phyloP scores from a whole-genome alignment of 2,113 vertebrate genomes.

The Probosciger aterrimus region DNA sequence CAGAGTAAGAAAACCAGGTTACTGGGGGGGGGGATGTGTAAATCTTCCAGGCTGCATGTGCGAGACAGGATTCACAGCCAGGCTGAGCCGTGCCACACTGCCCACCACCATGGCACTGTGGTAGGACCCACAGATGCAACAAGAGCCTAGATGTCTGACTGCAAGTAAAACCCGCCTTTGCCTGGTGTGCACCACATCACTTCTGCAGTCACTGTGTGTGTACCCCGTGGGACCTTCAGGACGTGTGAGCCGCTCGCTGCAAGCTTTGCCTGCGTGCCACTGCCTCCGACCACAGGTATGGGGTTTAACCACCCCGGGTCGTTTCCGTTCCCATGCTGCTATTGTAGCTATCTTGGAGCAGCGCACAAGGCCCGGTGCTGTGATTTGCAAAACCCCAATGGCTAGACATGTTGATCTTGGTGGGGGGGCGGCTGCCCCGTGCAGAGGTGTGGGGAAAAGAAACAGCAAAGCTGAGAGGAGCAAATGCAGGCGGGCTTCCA shows the following conservation, averaged over 20 bases:
- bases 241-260: rapidly evolving
- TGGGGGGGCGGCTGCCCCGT: background rate
- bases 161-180: background rate
- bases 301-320: background rate
- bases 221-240: background rate
- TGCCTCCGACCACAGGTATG: background rate
- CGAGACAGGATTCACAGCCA: background rate
- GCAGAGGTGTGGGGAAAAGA: background rate
- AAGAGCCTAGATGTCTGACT: background rate
- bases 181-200: background rate
- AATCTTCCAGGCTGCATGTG: background rate
- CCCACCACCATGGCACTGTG: background rate
- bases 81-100: background rate
- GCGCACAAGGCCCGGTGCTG: background rate
- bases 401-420: background rate
- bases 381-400: background rate
- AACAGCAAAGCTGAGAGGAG: background rate
- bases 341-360: background rate
- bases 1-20: background rate
- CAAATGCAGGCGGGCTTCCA: background rate
- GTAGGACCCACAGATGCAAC: background rate
- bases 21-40: background rate
- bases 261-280: background rate
- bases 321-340: background rate
- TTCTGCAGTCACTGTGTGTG: background rate